Base-by-base conservation (phyloP, 2,797 vertebrate genomes). In the Syncerus caffer region DNA sequence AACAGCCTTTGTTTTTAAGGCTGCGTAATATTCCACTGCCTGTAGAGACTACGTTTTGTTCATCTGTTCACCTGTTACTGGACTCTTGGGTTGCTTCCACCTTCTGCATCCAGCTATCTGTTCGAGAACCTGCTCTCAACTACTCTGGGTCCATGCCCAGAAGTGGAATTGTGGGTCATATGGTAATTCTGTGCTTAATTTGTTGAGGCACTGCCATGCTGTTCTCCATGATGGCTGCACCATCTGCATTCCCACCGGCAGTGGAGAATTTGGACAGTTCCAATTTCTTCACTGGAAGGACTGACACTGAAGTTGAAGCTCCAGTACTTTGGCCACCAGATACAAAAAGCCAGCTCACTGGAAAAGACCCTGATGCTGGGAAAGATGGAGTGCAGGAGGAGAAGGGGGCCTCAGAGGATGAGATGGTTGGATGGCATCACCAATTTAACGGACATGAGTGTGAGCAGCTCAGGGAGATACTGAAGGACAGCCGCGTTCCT, bases 11-110 rank as follows among this genome's bases (percentile, higher is more conserved):
- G 7, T 53, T 58, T 87, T 42, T 16, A n/a, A 42, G 57, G 76
- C 76, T 10, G 12, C 47, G 14, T 64, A 10, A 50, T 16, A 29
- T 31, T 25, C 38, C 17, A 0, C 2, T 1, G 16, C 14, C 3
- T 4, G 21, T 6, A 34, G 0, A 16, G 71, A 38, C 12, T 3
- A 0, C 2, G 1, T 27, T n/a, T 51, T 3, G 15, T 38, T 57
- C 9, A 19, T 71, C 58, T 17, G 0, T 2, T 57, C 38, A 64
- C 19, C 25, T 23, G 7, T 12, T 17, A 2, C n/a, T 9, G 53
- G 25, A 78, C n/a, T 6, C n/a, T 1, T n/a, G 27, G 64, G 27
- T 42, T 6, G 60, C 45, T 23, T 53, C 86, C 38, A 27, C 25
- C 38, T 67, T 53, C 34, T 55, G 64, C n/a, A 34, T 34, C 19